phyloP scores from a whole-genome alignment of 2,797 vertebrate species.

The Artibeus jamaicensis region DNA sequence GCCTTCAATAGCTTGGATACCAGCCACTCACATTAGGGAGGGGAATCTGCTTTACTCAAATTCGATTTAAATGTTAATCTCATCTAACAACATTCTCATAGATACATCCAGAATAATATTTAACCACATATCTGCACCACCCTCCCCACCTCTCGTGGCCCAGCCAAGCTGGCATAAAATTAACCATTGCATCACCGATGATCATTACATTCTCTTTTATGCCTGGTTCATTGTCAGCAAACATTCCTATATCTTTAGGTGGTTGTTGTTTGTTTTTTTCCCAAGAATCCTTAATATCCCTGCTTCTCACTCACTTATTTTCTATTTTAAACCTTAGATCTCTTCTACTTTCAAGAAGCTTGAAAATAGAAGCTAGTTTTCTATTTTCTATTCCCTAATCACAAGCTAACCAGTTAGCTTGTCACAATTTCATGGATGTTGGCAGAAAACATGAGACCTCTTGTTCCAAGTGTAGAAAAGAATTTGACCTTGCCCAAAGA shows the following conservation, averaged over 20 bases:
- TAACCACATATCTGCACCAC: background rate
- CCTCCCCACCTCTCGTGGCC: background rate
- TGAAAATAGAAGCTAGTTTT: too few species aligned
- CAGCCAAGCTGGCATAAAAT: background rate
- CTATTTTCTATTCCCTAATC: too few species aligned
- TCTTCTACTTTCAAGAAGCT: background rate
- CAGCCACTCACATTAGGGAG: background rate
- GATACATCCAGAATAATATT: background rate
- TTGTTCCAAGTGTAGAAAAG: background rate
- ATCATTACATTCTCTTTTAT: background rate
- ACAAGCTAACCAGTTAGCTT: background rate
- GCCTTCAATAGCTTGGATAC: background rate
- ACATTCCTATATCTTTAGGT: background rate
- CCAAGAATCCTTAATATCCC: background rate
- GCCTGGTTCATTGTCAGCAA: background rate
- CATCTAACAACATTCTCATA: background rate
- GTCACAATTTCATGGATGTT: background rate
- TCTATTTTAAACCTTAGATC: background rate
- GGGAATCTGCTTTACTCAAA: background rate
- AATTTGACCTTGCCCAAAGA: background rate
- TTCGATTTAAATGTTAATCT: background rate
- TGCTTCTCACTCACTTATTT: background rate
- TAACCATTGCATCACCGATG: background rate
- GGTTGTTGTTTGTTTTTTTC: background rate
- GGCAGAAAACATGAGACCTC: background rate